These are phyloP conservation scores for Ornithorhynchus anatinus DNA, from an alignment of 2,113 vertebrate species.

Conservation along the genomic window DNA sequence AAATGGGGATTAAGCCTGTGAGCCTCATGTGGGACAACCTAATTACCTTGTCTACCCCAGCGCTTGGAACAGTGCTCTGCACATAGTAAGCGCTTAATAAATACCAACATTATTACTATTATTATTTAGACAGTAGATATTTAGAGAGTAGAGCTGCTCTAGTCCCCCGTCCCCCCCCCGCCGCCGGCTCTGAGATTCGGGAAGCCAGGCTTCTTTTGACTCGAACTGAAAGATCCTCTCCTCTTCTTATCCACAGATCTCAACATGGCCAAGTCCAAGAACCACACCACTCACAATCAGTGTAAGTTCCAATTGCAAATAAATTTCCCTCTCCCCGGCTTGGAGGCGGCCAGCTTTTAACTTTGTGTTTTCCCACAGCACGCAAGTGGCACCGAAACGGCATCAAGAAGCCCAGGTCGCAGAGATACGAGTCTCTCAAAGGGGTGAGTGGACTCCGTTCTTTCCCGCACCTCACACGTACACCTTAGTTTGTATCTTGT, in stretches of 20 bases:
- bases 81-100: too few relatives aligned
- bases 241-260: slow-evolving; percentile 47
- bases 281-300: slow-evolving; percentile 98
- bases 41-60: too few relatives aligned
- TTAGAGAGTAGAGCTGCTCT: neutral
- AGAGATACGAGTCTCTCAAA: slow-evolving; percentile 92
- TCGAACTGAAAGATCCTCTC: neutral
- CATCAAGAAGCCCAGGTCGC: slow-evolving; percentile 91
- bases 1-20: too few relatives aligned
- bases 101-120: too few relatives aligned
- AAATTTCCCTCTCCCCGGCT: too few relatives aligned
- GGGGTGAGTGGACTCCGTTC: slow-evolving; percentile 77
- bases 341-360: too few relatives aligned
- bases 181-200: neutral
- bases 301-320: slow-evolving; percentile 76
- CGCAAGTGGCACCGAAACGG: slow-evolving; percentile 97
- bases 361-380: slow-evolving; percentile 69
- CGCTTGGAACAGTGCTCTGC: too few relatives aligned
- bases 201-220: neutral
- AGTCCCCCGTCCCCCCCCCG: neutral
- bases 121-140: too few relatives aligned
- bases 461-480: neutral
- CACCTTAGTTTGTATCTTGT: neutral
- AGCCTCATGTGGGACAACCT: too few relatives aligned
- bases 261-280: slow-evolving; percentile 97